Base-by-base conservation (phyloP, 2,888 invertebrate genomes). In the Hirtodrosophila duncani region DNA sequence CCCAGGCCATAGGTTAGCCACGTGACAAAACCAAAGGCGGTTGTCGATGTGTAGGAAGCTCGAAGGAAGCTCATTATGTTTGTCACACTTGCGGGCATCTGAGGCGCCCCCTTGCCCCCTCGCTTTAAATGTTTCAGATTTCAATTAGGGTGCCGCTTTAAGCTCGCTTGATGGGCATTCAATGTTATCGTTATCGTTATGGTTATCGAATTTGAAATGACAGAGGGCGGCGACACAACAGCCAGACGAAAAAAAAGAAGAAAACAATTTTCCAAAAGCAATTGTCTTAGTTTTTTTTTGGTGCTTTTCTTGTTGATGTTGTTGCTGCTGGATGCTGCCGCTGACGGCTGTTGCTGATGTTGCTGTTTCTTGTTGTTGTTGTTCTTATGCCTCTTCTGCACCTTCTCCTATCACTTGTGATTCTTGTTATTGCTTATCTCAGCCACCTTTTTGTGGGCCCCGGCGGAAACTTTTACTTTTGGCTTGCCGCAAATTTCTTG, bases 231-330 rank as follows among this genome's bases (percentile, higher is more conserved):
- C n/a, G 11, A n/a, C n/a, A n/a, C n/a, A n/a, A n/a, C n/a, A n/a
- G n/a, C n/a, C n/a, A n/a, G n/a, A n/a, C n/a, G 9, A 46, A 24
- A 26, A 38, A 36, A 29, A 13, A 43, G 36, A 46, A 27, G 33
- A 63, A 64, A 63, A 57, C 64, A 63, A 68, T 67, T 67, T 67
- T 68, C 68, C 48, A 60, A 52, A 50, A n/a, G 61, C 67, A 65
- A 67, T 62, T 67, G 63, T 52, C 48, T 58, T 63, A 7, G 7
- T 42, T 30, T 30, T 18, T 18, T 9, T 18, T 41, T 27, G 24
- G 8, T 34, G 49, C 8, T 10, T 16, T 16, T 18, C 13, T 26
- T 20, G 20, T 10, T 23, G 45, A 26, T 24, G 24, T 63, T 49
- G 59, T 49, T 75, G 66, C 48, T 65, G 62, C 43, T 55, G 62